These are phyloP conservation scores for Ectropis crepuscularia DNA, from an alignment of 2,888 invertebrate genomes.

Conservation along the genomic window DNA sequence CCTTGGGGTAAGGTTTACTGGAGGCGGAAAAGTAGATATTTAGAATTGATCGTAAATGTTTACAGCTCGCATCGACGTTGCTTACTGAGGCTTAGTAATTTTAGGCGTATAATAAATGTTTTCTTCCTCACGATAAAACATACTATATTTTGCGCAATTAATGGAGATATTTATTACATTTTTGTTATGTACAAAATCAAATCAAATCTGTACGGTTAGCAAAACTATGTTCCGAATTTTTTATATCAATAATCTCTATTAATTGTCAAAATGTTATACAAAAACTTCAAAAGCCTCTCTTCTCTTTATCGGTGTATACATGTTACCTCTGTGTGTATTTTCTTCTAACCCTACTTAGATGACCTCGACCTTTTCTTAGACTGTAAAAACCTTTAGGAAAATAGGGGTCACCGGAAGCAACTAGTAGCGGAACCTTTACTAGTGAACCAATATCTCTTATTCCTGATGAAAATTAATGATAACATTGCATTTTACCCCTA, in stretches of 20 bases:
- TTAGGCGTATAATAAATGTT: conserved; percentile 85
- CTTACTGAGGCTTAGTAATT: conserved; percentile 82
- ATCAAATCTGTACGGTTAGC: too few species aligned
- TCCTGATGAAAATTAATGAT: conserved; percentile 81
- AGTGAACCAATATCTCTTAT: conserved; percentile 59
- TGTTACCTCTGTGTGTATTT: conserved; percentile 74
- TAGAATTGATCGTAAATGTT: conserved; percentile 80
- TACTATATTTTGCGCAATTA: conserved; percentile 67
- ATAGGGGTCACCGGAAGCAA: conserved; percentile 76
- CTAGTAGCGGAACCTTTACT: conserved; percentile 60
- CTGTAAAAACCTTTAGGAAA: conserved; percentile 54
- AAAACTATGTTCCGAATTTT: neutral
- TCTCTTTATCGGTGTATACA: conserved; percentile 74
- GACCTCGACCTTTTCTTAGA: conserved; percentile 66
- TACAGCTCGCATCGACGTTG: conserved; percentile 80
- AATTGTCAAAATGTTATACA: conserved; percentile 59
- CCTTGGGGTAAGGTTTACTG: conserved; percentile 23
- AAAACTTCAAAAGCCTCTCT: conserved; percentile 58
- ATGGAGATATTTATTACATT: conserved; percentile 50
- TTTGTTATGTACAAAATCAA: neutral
- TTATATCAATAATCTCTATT: conserved; percentile 49
- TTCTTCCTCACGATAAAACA: conserved; percentile 71
- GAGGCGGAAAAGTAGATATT: conserved; percentile 64
- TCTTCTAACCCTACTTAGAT: conserved; percentile 67
- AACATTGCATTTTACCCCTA: conserved; percentile 81